Evolutionary conservation across 2,113 vertebrate genomes (phyloP), one percentile per base, ranked within the genome.

Genomic region (Triplophysa siluroides): DNA sequence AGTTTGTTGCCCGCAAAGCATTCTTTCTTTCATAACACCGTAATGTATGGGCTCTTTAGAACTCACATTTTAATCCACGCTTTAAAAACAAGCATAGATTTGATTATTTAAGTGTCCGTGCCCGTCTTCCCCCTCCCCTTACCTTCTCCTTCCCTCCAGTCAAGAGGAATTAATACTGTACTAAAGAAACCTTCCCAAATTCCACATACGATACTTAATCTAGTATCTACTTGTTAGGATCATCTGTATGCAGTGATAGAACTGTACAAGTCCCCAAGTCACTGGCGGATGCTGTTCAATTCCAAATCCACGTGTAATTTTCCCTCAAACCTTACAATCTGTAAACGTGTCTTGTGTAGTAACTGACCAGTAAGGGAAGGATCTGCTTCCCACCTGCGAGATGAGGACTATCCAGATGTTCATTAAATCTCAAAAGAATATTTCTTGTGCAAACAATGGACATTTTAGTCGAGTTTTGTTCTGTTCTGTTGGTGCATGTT

Each of bases 271-370:
- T 63, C 54, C 62, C 71, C 65, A 52, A 56, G 21, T 41, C 68
- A 52, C 70, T 33, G 41, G 78, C 58, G 61, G 47, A 71, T 71
- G 63, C 67, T 69, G 76, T 78, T 54, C 16, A 58, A 68, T 68
- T 86, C 45, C 76, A 81, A 83, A 83, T 70, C 81, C 81, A 75
- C 69, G 70, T 79, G 66, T 85, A 61, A 78, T 77, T 81, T 85
- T 50, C 45, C 56, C 73, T 69, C 58, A 64, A 83, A 86, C 81
- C 64, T 67, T 58, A 61, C 79, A 58, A 76, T 84, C 63, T 52
- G 60, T 19, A 70, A 69, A 63, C 64, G 14, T 38, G 67, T 75
- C 65, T 78, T 23, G 65, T 68, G 67, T 64, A 69, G 33, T 76
- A 76, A 81, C 69, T 80, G 73, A 56, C 77, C 58, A 71, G 47